Conservation (phyloP, 2,113 vertebrate genomes). For the Meriones unguiculatus region DNA sequence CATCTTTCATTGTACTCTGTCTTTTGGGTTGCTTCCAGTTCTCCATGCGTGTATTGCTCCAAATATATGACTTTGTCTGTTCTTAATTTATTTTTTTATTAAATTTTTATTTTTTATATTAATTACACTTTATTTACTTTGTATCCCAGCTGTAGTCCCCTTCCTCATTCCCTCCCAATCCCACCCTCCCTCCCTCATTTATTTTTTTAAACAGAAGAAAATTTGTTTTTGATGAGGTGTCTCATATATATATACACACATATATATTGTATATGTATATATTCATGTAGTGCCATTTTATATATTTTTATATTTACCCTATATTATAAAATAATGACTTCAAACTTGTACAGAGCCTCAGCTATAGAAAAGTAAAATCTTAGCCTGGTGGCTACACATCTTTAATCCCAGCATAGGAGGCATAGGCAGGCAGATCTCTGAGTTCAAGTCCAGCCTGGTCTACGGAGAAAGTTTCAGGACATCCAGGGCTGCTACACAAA, state of each 20-base stretch:
- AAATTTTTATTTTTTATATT: no score
- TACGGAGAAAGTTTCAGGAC: not conserved
- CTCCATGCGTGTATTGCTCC: not conserved
- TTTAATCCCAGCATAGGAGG: not conserved
- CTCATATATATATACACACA: not conserved
- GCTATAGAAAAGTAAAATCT: conserved; percentile 12
- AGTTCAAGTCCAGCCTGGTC: not conserved
- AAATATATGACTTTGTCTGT: not conserved
- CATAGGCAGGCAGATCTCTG: not conserved
- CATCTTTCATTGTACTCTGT: not conserved
- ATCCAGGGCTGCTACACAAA: not conserved
- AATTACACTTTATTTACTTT: no score
- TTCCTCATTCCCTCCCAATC: no score
- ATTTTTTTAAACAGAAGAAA: not conserved
- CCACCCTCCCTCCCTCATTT: no score
- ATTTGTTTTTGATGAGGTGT: not conserved
- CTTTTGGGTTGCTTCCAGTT: not conserved
- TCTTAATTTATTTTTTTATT: not conserved
- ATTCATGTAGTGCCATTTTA: no score
- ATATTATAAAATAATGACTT: conserved; percentile 31
- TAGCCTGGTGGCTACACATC: no score
- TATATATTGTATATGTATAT: no score
- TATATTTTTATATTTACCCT: not conserved
- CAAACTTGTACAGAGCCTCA: not conserved
- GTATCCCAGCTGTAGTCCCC: no score